Evolutionary conservation across 2,888 invertebrate genomes (phyloP).

Genomic region (Drosophila hamatofila): DNA sequence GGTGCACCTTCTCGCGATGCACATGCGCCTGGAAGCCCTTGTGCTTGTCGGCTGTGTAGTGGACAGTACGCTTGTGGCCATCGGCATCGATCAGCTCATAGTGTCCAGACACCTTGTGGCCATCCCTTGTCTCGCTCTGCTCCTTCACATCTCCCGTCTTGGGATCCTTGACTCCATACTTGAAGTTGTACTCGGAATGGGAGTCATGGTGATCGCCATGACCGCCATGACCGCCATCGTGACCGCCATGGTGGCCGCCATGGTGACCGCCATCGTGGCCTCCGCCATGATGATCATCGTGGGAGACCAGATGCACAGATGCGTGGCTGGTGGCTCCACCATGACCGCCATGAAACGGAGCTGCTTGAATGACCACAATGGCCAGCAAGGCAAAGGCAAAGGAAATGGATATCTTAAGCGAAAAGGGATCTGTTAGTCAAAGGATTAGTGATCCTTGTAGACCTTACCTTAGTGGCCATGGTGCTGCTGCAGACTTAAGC

Average conservation of each 20-base stretch:
- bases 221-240: slow-evolving; percentile 14
- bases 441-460: neutral
- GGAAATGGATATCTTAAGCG: slow-evolving; percentile 45
- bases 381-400: slow-evolving; percentile 58
- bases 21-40: slow-evolving; percentile 77
- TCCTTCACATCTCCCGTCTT: slow-evolving; percentile 78
- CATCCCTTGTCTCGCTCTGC: slow-evolving; percentile 72
- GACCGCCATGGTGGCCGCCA: slow-evolving; percentile 41
- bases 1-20: slow-evolving; percentile 69
- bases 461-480: slow-evolving; percentile 74
- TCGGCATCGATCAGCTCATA: slow-evolving; percentile 81
- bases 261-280: slow-evolving; percentile 50
- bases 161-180: slow-evolving; percentile 76
- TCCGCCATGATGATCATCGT: slow-evolving; percentile 57
- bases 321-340: slow-evolving; percentile 75
- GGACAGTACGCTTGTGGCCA: slow-evolving; percentile 80
- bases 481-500: slow-evolving; percentile 55
- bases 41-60: slow-evolving; percentile 80
- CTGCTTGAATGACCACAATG: slow-evolving; percentile 47
- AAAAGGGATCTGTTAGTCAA: neutral
- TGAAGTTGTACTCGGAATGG: slow-evolving; percentile 75
- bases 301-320: slow-evolving; percentile 75
- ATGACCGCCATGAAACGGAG: slow-evolving; percentile 65
- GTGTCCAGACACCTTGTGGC: slow-evolving; percentile 78
- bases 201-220: slow-evolving; percentile 67